Evolutionary conservation across 2,888 invertebrate species (phyloP), one percentile per base, ranked within the genome.

Genomic region (Eilema sororculum): DNA sequence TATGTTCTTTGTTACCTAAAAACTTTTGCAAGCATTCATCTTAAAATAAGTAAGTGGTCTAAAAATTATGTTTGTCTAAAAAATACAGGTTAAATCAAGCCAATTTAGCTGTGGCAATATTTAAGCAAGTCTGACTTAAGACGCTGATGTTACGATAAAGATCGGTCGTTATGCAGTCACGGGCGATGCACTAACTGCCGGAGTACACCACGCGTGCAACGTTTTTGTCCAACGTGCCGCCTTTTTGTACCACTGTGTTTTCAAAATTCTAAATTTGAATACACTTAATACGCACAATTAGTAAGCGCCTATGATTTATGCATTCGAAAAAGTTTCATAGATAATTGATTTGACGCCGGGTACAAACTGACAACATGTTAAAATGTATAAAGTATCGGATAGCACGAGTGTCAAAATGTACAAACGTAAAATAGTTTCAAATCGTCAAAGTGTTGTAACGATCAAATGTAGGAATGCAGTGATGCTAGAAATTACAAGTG

Each of bases 151-250:
- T 81, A 80, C 87, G 92, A 94, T 93, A 93, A 92, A 83, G 89
- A 94, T 93, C 94, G 90, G 89, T 93, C 90, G 91, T 93, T 93
- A 92, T 80, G 79, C 86, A 90, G 94, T 94, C 93, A 94, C 94
- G 94, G 94, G 74, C 82, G 72, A 77, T 93, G 94, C 91, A 91
- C 93, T 93, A 92, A 93, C 91, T 91, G 88, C 82, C 83, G 75
- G 72, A 68, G 78, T 88, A 92, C 88, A 85, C 89, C 90, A 93
- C 92, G 93, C 94, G 93, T 92, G 93, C 89, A 93, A 84, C 82
- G 86, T 90, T 93, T 91, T 82, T 81, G 90, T 91, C 84, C 86
- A 75, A 75, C 61, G 61, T 69, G 73, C 77, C 80, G 78, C 76
- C 78, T 86, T 87, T 89, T 90, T 87, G 82, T 78, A 75, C 78